Evolutionary conservation across 2,888 invertebrate genomes (phyloP), one percentile per base, ranked within the genome.

Genomic region (Strigamia crassipes): DNA sequence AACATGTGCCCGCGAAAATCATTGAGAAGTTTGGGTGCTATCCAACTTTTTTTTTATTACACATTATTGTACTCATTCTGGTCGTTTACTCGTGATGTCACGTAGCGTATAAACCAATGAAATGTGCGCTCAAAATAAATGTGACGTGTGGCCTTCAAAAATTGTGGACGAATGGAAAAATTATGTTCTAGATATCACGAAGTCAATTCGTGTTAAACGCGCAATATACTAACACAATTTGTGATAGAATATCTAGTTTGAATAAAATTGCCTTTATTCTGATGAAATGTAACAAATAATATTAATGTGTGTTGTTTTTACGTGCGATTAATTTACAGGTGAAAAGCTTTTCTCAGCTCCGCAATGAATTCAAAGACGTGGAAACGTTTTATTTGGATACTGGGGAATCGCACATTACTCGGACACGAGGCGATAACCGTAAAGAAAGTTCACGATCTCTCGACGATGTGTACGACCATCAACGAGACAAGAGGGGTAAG

Each of bases 361-460:
- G 96, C 79, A 95, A 96, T 87, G 97, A 97, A 87, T 95, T 96
- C 86, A 93, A 94, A 15, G 95, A 96, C 86, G 93, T 95, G 81
- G 96, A 96, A 87, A 95, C 95, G 5, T 97, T 97, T 89, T 96
- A 96, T 87, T 90, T 96, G 86, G 93, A 93, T 13, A 82, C 83
- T 1, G 83, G 81, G 23, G 84, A 83, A 42, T 81, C 82, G 51
- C 79, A 78, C 18, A 23, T 41, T 18, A 42, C 81, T 8, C 56
- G 66, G 13, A 73, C 41, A 18, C 56, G 81, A 15, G 73, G 31
- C 41, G 81, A 81, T 18, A 41, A 73, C 21, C 81, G 81, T 18
- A 81, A 81, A n/a, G 82, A 81, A 78, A 82, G 73, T 66, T 83
- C 82, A 8, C 81, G 82, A 3, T 83, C 82, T 77, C 51, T 82